phyloP scores from a whole-genome alignment of 2,113 vertebrate genomes.

The Delphinapterus leucas region DNA sequence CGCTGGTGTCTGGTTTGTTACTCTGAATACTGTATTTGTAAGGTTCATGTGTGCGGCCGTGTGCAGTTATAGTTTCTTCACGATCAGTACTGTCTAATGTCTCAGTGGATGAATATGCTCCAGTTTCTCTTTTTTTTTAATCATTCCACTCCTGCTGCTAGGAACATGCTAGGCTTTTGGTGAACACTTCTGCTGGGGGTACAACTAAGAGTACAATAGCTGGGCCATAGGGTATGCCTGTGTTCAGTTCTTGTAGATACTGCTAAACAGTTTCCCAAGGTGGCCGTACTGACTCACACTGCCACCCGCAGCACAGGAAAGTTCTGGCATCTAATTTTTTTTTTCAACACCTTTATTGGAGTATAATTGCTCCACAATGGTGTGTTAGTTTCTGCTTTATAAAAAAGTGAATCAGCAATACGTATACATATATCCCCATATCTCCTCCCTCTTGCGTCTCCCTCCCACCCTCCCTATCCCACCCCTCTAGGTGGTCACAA shows the following conservation, averaged over 20 bases:
- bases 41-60: not conserved
- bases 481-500: no score
- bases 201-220: not conserved
- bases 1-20: not conserved
- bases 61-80: not conserved
- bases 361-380: no score
- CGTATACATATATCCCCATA: no score
- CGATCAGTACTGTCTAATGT: not conserved
- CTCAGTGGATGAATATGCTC: not conserved
- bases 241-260: not conserved
- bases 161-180: not conserved
- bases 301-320: not conserved
- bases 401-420: no score
- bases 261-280: not conserved
- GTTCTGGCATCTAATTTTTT: not conserved
- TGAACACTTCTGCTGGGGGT: not conserved
- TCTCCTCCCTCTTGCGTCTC: no score
- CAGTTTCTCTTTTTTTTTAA: not conserved
- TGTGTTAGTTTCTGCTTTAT: no score
- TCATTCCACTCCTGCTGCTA: not conserved
- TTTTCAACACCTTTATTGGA: no score
- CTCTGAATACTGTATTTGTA: not conserved
- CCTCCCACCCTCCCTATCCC: no score
- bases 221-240: not conserved
- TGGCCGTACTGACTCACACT: not conserved